These are phyloP conservation scores for Allobates femoralis DNA, from an alignment of 2,797 vertebrate genomes.

Conservation along the genomic window DNA sequence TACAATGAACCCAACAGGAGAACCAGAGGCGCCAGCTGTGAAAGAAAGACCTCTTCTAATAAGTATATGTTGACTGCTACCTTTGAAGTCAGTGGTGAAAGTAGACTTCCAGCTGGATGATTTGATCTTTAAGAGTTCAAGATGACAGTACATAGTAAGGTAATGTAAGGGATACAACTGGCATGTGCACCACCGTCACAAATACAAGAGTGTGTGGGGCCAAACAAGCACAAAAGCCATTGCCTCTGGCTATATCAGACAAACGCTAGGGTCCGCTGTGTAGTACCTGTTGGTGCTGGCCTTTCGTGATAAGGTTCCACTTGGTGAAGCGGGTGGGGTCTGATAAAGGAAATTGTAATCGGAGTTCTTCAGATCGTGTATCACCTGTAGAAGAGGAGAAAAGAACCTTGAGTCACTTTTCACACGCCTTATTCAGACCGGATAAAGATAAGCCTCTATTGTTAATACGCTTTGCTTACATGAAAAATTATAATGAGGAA, in stretches of 20 bases:
- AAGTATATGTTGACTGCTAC: too few species aligned
- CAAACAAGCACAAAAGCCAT: neutral
- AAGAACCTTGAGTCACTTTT: slow-evolving; percentile 12
- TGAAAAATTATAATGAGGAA: neutral
- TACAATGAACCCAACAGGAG: too few species aligned
- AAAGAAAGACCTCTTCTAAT: too few species aligned
- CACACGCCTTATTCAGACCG: slow-evolving; percentile 9
- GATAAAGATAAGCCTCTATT: neutral
- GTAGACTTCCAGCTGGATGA: neutral
- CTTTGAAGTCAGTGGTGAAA: too few species aligned
- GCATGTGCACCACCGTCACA: neutral
- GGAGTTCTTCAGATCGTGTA: slow-evolving; percentile 82
- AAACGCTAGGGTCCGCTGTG: neutral
- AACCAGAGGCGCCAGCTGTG: too few species aligned
- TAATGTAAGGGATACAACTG: neutral
- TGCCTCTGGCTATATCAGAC: neutral
- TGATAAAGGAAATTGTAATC: slow-evolving; percentile 83
- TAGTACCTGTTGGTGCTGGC: slow-evolving; percentile 84
- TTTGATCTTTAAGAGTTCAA: neutral
- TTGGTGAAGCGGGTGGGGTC: slow-evolving; percentile 84
- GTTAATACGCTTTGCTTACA: neutral
- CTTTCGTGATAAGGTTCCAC: slow-evolving; percentile 82
- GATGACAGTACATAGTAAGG: neutral
- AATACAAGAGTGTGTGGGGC: neutral
- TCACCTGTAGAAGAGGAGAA: slow-evolving; percentile 73